phyloP scores from a whole-genome alignment of 1,140 invertebrate species.

The Lordiphosa collinella region DNA sequence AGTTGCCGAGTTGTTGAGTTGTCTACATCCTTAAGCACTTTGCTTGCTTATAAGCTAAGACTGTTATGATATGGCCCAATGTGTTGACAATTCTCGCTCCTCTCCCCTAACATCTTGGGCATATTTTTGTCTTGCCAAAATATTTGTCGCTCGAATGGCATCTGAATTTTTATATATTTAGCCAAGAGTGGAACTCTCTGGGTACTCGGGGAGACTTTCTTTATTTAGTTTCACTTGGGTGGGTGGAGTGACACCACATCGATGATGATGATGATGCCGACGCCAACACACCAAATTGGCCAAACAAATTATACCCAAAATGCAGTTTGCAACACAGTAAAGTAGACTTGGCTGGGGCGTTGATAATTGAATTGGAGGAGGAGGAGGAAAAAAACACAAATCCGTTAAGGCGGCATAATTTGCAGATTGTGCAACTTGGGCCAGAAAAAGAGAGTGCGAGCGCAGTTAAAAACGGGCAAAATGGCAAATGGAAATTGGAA shows the following conservation, averaged over 20 bases:
- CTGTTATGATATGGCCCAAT: constrained; percentile 51
- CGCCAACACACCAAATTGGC: constrained; percentile 65
- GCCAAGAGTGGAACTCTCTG: constrained; percentile 29
- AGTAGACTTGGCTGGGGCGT: constrained; percentile 39
- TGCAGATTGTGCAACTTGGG: constrained; percentile 41
- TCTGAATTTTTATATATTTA: constrained; percentile 58
- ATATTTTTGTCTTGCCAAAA: constrained; percentile 63
- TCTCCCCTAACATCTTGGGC: not conserved
- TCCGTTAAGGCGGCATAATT: constrained; percentile 56
- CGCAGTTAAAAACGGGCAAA: constrained; percentile 13
- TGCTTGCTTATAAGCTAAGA: constrained; percentile 42
- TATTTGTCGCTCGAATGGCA: constrained; percentile 64
- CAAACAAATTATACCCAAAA: constrained; percentile 68
- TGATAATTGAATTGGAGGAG: constrained; percentile 63
- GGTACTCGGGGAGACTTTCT: not conserved
- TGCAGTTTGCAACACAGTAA: constrained; percentile 33
- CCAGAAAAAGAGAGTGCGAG: constrained; percentile 1
- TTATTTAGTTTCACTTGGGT: constrained; percentile 30
- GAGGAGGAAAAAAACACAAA: constrained; percentile 6
- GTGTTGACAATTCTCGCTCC: constrained; percentile 28
- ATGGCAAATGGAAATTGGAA: constrained; percentile 51
- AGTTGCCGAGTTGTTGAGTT: constrained; percentile 11
- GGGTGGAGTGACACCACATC: constrained; percentile 11
- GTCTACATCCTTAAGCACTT: constrained; percentile 43
- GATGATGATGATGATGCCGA: constrained; percentile 4